Conservation (phyloP, 2,888 invertebrate species). For the Chloroclysta siterata region DNA sequence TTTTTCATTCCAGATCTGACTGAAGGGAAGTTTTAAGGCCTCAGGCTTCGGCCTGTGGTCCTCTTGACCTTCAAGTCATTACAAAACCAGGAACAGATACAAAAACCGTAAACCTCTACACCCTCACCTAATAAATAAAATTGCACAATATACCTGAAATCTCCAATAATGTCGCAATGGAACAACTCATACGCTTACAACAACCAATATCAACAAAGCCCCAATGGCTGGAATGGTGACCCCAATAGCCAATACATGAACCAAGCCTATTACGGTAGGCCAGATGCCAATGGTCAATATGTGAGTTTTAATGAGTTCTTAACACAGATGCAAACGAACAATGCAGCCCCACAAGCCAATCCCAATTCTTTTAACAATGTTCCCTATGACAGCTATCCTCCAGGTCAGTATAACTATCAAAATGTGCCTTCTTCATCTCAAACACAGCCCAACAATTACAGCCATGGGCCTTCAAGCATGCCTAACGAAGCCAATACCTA, state of each 20-base stretch:
- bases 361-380: slow-evolving; percentile 58
- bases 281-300: slow-evolving; percentile 69
- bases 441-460: slow-evolving; percentile 58
- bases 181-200: slow-evolving; percentile 75
- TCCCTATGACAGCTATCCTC: slow-evolving; percentile 67
- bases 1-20: slow-evolving; percentile 59
- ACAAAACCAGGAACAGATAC: slow-evolving; percentile 43
- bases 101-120: slow-evolving; percentile 45
- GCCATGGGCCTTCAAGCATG: slow-evolving; percentile 55
- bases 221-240: slow-evolving; percentile 68
- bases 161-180: slow-evolving; percentile 75
- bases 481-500: slow-evolving; percentile 55
- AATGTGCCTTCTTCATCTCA: slow-evolving; percentile 63
- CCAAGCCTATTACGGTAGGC: slow-evolving; percentile 66
- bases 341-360: slow-evolving; percentile 48
- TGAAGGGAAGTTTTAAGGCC: slow-evolving; percentile 53
- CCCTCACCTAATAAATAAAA: slow-evolving; percentile 42
- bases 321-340: slow-evolving; percentile 69
- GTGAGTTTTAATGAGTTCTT: slow-evolving; percentile 77
- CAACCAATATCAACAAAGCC: slow-evolving; percentile 70
- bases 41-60: slow-evolving; percentile 81
- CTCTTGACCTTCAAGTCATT: slow-evolving; percentile 35
- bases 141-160: slow-evolving; percentile 53
- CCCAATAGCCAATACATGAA: slow-evolving; percentile 65
- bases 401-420: slow-evolving; percentile 67